Base-by-base conservation (phyloP, 2,888 invertebrate genomes). In the Cyclophora punctaria region DNA sequence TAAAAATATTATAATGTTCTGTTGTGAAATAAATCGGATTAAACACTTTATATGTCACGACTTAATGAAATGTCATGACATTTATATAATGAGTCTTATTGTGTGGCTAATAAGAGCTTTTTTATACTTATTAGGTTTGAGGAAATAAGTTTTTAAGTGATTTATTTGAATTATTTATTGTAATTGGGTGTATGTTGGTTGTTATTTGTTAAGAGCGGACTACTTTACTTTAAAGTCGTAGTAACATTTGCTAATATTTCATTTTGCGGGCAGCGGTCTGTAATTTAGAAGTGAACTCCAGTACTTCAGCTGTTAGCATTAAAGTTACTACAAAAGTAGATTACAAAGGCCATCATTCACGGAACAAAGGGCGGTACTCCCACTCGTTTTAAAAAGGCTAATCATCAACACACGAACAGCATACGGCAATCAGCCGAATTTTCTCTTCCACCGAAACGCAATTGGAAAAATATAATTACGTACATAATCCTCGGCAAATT, bases 391-490 rank as follows among this genome's bases (percentile, higher is more conserved):
- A 74, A 83, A 85, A 83, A 70, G 80, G 74, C 85, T 85, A 86
- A 86, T 86, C 86, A 85, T 81, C 76, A 20, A 63, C 60, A 43
- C 60, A 56, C 67, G 73, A 76, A 80, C 79, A 80, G 78, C 78
- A 73, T 71, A 69, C 78, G 74, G 83, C 83, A 83, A 86, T 86
- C 84, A 83, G 71, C 66, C 83, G 78, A 67, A 71, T 80, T 81
- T 78, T 74, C 77, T 73, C 70, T 72, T 7, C 6, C 6, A 44
- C 20, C 44, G 33, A 44, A 44, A 71, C 75, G 85, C 87, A 87
- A 87, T 87, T 73, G 88, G 84, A 85, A 88, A 88, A 87, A 87
- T 87, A 89, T 89, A 89, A 89, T 89, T 88, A 89, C 89, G 79
- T 73, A 83, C 83, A 89, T 89, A 89, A 89, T 89, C 89, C 89